phyloP scores from a whole-genome alignment of 2,113 vertebrate genomes.

The Aix galericulata region DNA sequence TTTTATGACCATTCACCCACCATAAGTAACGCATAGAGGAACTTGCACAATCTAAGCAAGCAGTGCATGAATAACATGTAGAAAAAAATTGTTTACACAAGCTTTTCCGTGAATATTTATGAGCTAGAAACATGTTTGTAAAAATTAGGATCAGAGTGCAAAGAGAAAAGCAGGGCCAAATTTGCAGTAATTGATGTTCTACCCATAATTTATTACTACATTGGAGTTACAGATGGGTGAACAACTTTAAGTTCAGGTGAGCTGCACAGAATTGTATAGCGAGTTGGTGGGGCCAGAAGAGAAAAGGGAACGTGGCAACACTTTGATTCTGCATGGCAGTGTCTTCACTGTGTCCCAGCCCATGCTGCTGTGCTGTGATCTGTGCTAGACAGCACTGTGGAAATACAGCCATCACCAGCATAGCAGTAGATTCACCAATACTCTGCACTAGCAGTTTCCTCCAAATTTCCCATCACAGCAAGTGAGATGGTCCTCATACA shows the following conservation, averaged over 20 bases:
- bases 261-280: background rate
- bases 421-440: background rate
- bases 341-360: background rate
- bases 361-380: background rate
- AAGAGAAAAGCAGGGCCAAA: background rate
- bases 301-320: accelerated
- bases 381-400: background rate
- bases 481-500: background rate
- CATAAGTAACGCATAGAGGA: conserved; percentile 27
- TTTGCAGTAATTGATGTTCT: background rate
- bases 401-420: background rate
- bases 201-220: background rate
- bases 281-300: background rate
- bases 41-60: conserved; percentile 36
- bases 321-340: background rate
- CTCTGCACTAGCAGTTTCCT: background rate
- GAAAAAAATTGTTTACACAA: conserved; percentile 41
- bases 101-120: conserved; percentile 39
- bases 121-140: conserved; percentile 5
- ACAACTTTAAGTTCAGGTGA: background rate
- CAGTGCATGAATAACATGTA: conserved; percentile 29
- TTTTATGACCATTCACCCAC: conserved; percentile 29
- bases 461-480: accelerated
- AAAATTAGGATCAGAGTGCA: conserved; percentile 38
- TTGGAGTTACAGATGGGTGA: background rate